Conservation (phyloP, 2,888 invertebrate species). For the Melinaea menophilus region DNA sequence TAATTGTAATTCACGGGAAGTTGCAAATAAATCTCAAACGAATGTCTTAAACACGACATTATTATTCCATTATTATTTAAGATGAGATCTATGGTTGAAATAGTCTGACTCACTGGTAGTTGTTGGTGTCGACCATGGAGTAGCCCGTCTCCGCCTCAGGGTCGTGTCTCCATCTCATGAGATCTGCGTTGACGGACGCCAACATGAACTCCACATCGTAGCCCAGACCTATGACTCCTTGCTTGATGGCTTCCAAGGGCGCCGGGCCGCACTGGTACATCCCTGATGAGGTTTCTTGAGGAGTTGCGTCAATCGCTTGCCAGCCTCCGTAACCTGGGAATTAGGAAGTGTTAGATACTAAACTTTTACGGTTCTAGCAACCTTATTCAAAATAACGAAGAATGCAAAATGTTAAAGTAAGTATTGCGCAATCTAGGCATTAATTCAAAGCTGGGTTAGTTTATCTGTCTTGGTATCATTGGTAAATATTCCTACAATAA, state of each 20-base stretch:
- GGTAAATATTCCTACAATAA: no score
- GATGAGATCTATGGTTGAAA: no score
- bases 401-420: no score
- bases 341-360: not conserved
- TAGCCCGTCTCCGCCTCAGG: slow-evolving; percentile 80
- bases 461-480: no score
- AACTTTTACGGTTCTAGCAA: no score
- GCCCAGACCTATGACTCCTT: slow-evolving; percentile 85
- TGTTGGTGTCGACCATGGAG: slow-evolving; percentile 83
- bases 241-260: slow-evolving; percentile 85
- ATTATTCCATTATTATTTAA: no score
- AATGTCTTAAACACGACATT: no score
- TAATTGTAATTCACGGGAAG: no score
- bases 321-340: slow-evolving; percentile 87
- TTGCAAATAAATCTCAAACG: no score
- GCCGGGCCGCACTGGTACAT: slow-evolving; percentile 88
- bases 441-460: no score
- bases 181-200: slow-evolving; percentile 90
- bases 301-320: slow-evolving; percentile 93
- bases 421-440: no score
- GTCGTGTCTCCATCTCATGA: slow-evolving; percentile 87
- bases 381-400: no score
- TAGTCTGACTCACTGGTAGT: slow-evolving; percentile 80
- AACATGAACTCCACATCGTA: slow-evolving; percentile 88
- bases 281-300: slow-evolving; percentile 86